Evolutionary conservation across 2,888 invertebrate genomes (phyloP).

Genomic region (Cheiracanthium punctorium): DNA sequence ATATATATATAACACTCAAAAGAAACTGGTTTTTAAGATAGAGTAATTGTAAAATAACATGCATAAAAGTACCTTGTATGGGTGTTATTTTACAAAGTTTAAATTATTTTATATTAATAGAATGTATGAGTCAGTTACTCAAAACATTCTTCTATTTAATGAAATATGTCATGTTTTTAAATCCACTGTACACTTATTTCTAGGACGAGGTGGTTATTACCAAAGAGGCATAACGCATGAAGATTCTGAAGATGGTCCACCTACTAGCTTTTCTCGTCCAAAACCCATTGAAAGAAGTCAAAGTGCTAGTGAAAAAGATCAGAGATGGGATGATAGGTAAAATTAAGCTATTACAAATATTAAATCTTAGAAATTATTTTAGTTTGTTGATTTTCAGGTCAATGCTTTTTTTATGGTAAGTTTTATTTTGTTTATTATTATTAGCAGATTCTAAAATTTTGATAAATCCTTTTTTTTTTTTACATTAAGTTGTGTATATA

Average conservation of each 20-base stretch:
- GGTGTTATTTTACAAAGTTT: no score
- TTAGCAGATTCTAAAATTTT: no score
- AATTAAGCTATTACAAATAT: background rate
- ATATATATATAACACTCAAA: no score
- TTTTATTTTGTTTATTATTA: background rate
- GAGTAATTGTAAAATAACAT: background rate
- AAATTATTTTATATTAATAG: no score
- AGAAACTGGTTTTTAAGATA: background rate
- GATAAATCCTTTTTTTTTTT: background rate
- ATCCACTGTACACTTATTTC: background rate
- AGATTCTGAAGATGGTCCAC: conserved; percentile 73
- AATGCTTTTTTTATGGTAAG: background rate
- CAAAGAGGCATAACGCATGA: conserved; percentile 74
- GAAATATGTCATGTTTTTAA: no score
- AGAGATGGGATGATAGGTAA: conserved; percentile 76
- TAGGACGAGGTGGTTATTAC: conserved; percentile 75
- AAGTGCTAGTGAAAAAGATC: conserved; percentile 73
- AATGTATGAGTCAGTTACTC: no score
- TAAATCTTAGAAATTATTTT: no score
- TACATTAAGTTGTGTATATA: no score
- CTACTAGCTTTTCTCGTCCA: conserved; percentile 70
- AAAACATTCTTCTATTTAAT: no score
- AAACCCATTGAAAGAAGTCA: conserved; percentile 71
- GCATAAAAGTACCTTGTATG: no score
- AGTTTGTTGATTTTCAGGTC: no score